Base-by-base conservation (phyloP, 2,113 vertebrate genomes). In the Tamias sibiricus region DNA sequence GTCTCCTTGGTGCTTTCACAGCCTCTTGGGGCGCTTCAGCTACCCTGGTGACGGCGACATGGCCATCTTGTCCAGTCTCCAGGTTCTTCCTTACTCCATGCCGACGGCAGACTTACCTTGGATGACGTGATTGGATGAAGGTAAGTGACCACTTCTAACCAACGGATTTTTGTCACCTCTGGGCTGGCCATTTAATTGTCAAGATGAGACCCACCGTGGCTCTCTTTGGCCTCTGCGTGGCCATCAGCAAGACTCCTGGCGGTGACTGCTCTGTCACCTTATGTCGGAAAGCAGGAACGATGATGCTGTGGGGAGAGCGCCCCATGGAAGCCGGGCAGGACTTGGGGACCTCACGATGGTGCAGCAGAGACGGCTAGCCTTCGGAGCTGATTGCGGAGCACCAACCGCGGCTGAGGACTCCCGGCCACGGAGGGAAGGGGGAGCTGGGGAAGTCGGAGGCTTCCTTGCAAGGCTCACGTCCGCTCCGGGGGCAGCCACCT, bases 401-500 rank as follows among this genome's bases (percentile, higher is more conserved):
- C 12, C 17, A 3, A 17, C 19, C 30, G 54, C 26, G 1, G 13
- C 26, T 30, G 4, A 57, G 32, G 6, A 2, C 6, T 32, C 74
- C 80, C 22, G 20, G 49, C 30, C 86, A 6, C 1, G 4, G 59
- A 26, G 8, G 62, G 12, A 52, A 42, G 57, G 71, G 74, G 2
- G 4, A 54, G n/a, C 16, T 1, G 4, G 30, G 30, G 42, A 74
- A 22, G n/a, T 2, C 24, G 85, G 35, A 16, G 64, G 62, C 80
- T 66, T 35, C 52, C 64, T 68, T 28, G 54, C 54, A 40, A 77
- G 24, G n/a, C 62, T 40, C 72, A 24, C 35, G 42, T 69, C 30
- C 6, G 8, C 37, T 80, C 44, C 10, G 0, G 11, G 0, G 0
- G 47, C 54, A 32, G 69, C 26, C 59, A 4, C 30, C 16, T 2